These are phyloP conservation scores for Drosophila yakuba DNA, from an alignment of 1,140 invertebrate species.

Conservation along the genomic window DNA sequence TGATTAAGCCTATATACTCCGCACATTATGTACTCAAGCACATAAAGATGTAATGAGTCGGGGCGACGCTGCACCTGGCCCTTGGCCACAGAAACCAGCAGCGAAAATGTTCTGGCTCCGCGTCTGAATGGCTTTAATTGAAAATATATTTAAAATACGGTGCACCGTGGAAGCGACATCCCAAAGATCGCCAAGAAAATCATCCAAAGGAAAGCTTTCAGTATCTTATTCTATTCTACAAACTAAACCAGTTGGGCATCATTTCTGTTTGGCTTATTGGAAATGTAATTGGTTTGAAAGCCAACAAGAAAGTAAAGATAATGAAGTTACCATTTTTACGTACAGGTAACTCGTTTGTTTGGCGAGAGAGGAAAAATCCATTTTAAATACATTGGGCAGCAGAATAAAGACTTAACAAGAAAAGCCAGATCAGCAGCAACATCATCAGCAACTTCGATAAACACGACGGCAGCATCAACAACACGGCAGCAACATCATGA, in stretches of 20 bases:
- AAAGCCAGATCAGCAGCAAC: constrained; percentile 19
- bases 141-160: constrained; percentile 18
- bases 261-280: no score
- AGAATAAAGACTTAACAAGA: background rate
- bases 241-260: no score
- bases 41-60: constrained; percentile 77
- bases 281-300: no score
- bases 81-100: constrained; percentile 40
- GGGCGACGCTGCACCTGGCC: constrained; percentile 40
- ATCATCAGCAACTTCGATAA: constrained; percentile 16
- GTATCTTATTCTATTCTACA: no score
- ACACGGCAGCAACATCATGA: constrained; percentile 34
- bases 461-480: constrained; percentile 19
- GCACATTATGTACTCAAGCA: constrained; percentile 75
- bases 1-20: constrained; percentile 71
- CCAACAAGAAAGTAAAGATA: no score
- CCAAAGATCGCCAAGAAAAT: background rate
- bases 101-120: background rate
- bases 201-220: no score
- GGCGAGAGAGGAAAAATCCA: background rate
- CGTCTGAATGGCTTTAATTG: constrained; percentile 77
- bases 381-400: background rate
- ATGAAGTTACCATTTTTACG: background rate
- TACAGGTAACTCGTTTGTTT: background rate
- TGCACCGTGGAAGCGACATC: background rate